Evolutionary conservation across 2,888 invertebrate species (phyloP).

Genomic region (Allacma fusca): DNA sequence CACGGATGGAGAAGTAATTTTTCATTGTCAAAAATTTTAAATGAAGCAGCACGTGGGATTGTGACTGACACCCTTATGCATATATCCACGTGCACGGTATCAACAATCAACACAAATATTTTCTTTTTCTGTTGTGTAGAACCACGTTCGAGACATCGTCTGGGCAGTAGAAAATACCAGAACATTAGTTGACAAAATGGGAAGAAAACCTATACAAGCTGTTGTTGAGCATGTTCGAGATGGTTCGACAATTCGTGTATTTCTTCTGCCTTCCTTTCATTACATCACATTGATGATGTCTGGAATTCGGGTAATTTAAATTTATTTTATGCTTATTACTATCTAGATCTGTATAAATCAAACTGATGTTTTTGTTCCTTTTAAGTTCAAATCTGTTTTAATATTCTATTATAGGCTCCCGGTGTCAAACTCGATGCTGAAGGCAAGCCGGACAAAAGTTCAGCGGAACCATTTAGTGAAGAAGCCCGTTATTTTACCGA

Average conservation of each 20-base stretch:
- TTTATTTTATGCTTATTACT: no score
- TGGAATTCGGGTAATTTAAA: constrained; percentile 78
- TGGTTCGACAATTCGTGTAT: constrained; percentile 92
- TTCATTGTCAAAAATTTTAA: no score
- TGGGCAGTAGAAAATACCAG: constrained; percentile 89
- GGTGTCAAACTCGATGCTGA: constrained; percentile 81
- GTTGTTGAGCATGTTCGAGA: constrained; percentile 97
- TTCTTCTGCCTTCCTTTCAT: constrained; percentile 88
- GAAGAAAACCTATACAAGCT: constrained; percentile 86
- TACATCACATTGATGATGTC: constrained; percentile 95
- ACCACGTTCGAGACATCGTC: constrained; percentile 84
- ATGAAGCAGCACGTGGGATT: no score
- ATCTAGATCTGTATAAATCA: no score
- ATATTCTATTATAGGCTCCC: constrained; percentile 64
- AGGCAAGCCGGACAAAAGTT: constrained; percentile 68
- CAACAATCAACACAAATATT: no score
- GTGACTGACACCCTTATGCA: no score
- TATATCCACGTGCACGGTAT: no score
- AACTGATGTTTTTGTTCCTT: no score
- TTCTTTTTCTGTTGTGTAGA: constrained; percentile 64
- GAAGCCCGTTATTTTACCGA: constrained; percentile 96
- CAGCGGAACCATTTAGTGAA: constrained; percentile 74
- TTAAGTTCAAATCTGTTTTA: background rate
- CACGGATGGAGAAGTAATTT: constrained; percentile 54
- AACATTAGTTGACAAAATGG: constrained; percentile 82